A percentile compares a stretch with the other conserved stretches of the same genome.
phyloP scores from a whole-genome alignment of 2,888 invertebrate species.

The Andricus curvator region DNA sequence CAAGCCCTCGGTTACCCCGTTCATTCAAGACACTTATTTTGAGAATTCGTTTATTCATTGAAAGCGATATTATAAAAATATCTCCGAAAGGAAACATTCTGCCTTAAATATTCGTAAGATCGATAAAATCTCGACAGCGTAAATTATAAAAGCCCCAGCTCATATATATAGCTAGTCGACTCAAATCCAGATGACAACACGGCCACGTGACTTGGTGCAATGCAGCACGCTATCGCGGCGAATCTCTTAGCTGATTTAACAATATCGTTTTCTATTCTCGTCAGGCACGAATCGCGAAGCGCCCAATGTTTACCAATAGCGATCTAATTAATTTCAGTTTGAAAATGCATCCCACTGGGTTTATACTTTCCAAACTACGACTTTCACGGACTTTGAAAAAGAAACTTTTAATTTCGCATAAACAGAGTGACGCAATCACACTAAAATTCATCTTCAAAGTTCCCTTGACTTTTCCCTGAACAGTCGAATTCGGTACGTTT shows the following conservation, averaged over 20 bases:
- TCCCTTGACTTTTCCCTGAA: no score
- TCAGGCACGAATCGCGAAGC: background rate
- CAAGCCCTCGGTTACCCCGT: no score
- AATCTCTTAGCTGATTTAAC: constrained; percentile 16
- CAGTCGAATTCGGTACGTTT: no score
- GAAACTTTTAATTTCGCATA: background rate
- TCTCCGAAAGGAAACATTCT: no score
- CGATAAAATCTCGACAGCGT: background rate
- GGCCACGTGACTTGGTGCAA: constrained; percentile 29
- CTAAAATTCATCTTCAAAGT: no score
- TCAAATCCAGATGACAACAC: constrained; percentile 15
- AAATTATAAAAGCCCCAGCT: background rate
- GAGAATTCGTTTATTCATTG: no score
- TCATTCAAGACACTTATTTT: no score
- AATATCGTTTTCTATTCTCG: constrained; percentile 7
- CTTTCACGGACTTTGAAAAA: background rate
- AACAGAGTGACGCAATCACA: background rate
- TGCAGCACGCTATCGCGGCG: constrained; percentile 15
- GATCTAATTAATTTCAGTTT: background rate
- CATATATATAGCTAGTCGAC: background rate
- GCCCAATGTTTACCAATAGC: background rate
- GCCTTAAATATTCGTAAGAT: background rate
- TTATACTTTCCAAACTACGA: background rate
- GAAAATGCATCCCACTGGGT: background rate
- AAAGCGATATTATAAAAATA: no score